Conservation (phyloP, 1,140 invertebrate genomes). For the Geopemphigus sp. region DNA sequence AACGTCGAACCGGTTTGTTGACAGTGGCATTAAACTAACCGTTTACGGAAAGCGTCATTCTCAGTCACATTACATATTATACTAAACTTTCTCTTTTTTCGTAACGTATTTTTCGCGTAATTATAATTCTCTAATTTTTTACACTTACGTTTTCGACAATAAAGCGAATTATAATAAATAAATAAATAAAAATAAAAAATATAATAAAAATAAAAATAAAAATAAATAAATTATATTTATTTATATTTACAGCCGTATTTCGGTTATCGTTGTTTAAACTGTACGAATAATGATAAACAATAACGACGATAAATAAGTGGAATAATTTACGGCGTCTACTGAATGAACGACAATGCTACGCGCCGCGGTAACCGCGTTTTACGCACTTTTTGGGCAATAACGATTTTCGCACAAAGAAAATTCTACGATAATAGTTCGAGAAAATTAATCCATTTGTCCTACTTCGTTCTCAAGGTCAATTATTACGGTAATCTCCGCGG, state of each 20-base stretch:
- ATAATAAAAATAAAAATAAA: too few species aligned
- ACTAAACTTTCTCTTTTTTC: constrained; percentile 39
- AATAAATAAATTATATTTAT: neutral
- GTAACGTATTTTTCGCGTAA: constrained; percentile 18
- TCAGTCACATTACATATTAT: constrained; percentile 34
- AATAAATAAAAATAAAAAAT: too few species aligned
- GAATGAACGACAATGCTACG: too few species aligned
- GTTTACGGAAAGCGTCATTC: constrained; percentile 48
- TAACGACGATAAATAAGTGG: too few species aligned
- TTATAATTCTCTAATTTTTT: constrained; percentile 21
- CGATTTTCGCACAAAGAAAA: neutral
- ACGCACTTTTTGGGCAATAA: neutral
- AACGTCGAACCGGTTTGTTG: constrained; percentile 49
- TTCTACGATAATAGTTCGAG: neutral
- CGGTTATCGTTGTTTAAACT: too few species aligned
- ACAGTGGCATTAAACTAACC: constrained; percentile 48
- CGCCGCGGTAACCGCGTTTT: neutral
- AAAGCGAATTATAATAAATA: too few species aligned
- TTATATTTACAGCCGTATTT: too few species aligned
- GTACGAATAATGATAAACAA: too few species aligned
- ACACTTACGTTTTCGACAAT: neutral
- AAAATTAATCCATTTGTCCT: constrained; percentile 17
- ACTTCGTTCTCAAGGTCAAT: constrained; percentile 24
- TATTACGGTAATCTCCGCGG: neutral
- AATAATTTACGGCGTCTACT: too few species aligned